Evolutionary conservation across 2,888 invertebrate genomes (phyloP).

Genomic region (Plagodis pulveraria): DNA sequence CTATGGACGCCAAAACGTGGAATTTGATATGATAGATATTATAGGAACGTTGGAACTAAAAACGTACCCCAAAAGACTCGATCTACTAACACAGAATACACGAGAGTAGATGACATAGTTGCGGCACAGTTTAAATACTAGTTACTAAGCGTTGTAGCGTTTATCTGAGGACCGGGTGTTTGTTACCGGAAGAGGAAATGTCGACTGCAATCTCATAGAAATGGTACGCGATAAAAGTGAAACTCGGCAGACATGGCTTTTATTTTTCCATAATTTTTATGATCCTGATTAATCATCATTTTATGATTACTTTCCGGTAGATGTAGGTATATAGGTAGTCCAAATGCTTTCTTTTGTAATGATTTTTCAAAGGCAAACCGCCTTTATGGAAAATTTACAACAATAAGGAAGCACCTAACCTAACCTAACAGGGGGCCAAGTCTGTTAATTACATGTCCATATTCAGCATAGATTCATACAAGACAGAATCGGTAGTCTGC

Average conservation of each 20-base stretch:
- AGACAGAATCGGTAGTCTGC: too few relatives aligned
- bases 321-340: too few relatives aligned
- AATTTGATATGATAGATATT: too few relatives aligned
- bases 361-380: too few relatives aligned
- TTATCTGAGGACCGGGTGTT: conserved; percentile 26
- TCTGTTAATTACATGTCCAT: too few relatives aligned
- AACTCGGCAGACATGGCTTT: conserved; percentile 17
- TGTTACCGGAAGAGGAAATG: conserved; percentile 57
- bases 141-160: conserved; percentile 6
- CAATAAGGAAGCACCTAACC: too few relatives aligned
- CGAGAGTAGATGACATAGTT: conserved; percentile 2
- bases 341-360: too few relatives aligned
- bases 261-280: conserved; percentile 13
- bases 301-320: background rate
- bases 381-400: too few relatives aligned
- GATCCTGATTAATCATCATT: conserved; percentile 8
- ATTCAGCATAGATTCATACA: too few relatives aligned
- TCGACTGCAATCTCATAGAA: conserved; percentile 50
- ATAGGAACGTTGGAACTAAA: too few relatives aligned
- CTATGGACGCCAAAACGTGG: too few relatives aligned
- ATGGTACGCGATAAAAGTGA: conserved; percentile 42
- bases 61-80: conserved; percentile 2
- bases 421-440: too few relatives aligned
- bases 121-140: background rate
- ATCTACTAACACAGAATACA: conserved; percentile 12